Conservation (phyloP, 2,888 invertebrate genomes). For the Agonopterix arenella region DNA sequence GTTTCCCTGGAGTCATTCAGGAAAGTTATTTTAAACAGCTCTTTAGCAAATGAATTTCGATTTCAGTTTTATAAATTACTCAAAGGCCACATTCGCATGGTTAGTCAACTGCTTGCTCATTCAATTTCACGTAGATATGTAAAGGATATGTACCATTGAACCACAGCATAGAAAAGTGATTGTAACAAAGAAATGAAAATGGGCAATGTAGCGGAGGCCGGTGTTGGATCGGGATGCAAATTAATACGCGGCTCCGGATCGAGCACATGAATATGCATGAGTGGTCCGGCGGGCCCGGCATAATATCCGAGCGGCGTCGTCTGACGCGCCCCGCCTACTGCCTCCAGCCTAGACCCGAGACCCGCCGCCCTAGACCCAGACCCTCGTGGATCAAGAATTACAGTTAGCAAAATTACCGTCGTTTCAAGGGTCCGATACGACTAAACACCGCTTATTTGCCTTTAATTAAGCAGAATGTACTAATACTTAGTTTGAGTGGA, state of each 20-base stretch:
- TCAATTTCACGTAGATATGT: conserved; percentile 25
- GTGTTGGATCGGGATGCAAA: conserved; percentile 66
- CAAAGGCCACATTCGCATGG: no score
- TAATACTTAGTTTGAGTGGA: no score
- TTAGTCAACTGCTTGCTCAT: conserved; percentile 3
- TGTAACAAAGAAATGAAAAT: conserved; percentile 53
- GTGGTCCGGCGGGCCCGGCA: conserved; percentile 49
- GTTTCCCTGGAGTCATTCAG: neutral
- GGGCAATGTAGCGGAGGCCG: conserved; percentile 50
- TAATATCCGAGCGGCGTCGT: conserved; percentile 51
- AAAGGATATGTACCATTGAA: conserved; percentile 31
- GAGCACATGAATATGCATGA: conserved; percentile 70
- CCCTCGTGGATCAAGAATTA: conserved; percentile 8
- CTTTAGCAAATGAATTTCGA: neutral
- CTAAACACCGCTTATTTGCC: conserved; percentile 4
- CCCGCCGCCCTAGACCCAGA: neutral
- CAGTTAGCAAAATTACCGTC: conserved; percentile 9
- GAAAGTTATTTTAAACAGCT: neutral
- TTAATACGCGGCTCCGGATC: conserved; percentile 70
- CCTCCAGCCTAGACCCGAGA: neutral
- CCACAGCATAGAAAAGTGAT: conserved; percentile 27
- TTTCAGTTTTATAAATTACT: neutral
- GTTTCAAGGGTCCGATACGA: conserved; percentile 6
- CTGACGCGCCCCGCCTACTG: conserved; percentile 10
- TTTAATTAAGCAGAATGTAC: conserved; percentile 7